Conservation (phyloP, 2,888 invertebrate species). For the Epinotia bilunana region DNA sequence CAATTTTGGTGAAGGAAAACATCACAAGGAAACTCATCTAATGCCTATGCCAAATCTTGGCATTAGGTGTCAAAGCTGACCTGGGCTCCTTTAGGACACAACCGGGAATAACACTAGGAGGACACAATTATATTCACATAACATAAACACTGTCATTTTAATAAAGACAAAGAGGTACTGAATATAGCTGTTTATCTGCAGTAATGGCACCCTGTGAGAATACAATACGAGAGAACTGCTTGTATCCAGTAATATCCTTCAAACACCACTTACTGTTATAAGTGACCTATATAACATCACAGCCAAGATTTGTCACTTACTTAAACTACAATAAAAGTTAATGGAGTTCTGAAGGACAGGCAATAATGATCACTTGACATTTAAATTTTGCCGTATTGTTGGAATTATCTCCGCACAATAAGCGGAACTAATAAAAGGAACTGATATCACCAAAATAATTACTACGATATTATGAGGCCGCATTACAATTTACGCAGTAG, state of each 20-base stretch:
- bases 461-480: slow-evolving; percentile 20
- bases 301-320: background rate
- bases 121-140: too few relatives aligned
- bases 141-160: background rate
- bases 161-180: background rate
- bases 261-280: background rate
- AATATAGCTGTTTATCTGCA: background rate
- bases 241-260: slow-evolving; percentile 1
- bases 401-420: slow-evolving; percentile 16
- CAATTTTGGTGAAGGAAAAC: too few relatives aligned
- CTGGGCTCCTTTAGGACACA: too few relatives aligned
- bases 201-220: background rate
- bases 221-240: background rate
- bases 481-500: slow-evolving; percentile 20
- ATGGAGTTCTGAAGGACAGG: slow-evolving; percentile 18
- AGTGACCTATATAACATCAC: slow-evolving; percentile 35
- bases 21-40: too few relatives aligned
- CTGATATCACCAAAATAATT: slow-evolving; percentile 31
- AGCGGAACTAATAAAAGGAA: slow-evolving; percentile 40
- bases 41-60: too few relatives aligned
- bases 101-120: too few relatives aligned
- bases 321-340: slow-evolving; percentile 4
- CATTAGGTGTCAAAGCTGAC: too few relatives aligned
- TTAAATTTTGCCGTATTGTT: slow-evolving; percentile 16
- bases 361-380: slow-evolving; percentile 9